Evolutionary conservation across 2,888 invertebrate species (phyloP).

Genomic region (Apamea monoglypha): DNA sequence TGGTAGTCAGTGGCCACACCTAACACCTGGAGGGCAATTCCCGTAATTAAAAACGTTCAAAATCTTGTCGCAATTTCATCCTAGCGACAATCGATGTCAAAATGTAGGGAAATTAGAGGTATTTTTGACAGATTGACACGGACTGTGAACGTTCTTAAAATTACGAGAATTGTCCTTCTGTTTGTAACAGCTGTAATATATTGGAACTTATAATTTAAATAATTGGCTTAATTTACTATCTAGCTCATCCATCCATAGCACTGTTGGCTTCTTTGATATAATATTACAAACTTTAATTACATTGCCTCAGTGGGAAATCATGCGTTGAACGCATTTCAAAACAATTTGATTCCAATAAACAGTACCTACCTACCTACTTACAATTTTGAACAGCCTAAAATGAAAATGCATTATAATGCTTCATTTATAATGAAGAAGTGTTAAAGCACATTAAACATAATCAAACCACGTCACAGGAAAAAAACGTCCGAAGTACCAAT

Average conservation of each 20-base stretch:
- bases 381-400: not conserved
- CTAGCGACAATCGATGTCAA: no score
- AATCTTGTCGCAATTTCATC: no score
- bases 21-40: no score
- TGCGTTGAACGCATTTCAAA: constrained; percentile 5
- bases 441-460: not conserved
- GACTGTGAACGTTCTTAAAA: no score
- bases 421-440: not conserved
- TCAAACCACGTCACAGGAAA: not conserved
- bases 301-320: constrained; percentile 24
- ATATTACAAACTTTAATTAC: constrained; percentile 37
- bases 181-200: not conserved
- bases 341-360: not conserved
- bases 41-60: no score
- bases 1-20: no score
- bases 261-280: constrained; percentile 33
- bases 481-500: not conserved
- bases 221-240: constrained; percentile 33
- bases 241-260: constrained; percentile 32
- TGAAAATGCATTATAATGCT: not conserved
- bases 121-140: no score
- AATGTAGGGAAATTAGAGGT: no score
- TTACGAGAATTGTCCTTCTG: no score
- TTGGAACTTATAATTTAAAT: constrained; percentile 27
- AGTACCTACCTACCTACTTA: not conserved